Conservation (phyloP, 1,140 invertebrate genomes). For the Oreohelix idahoensis region DNA sequence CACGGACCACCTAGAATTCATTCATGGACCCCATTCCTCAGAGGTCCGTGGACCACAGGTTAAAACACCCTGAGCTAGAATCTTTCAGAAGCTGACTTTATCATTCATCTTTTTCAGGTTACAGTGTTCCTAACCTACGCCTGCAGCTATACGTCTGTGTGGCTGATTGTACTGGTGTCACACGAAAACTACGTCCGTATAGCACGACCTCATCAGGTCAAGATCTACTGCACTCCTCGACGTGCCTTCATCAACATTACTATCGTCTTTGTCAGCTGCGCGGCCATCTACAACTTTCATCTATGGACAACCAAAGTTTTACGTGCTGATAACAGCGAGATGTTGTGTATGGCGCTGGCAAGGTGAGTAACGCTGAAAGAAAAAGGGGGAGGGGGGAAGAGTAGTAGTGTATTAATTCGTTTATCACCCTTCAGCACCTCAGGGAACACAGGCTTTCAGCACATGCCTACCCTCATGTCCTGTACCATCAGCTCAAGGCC, state of each 20-base stretch:
- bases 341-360: conserved; percentile 28
- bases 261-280: conserved; percentile 15
- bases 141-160: conserved; percentile 65
- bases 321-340: neutral
- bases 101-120: conserved; percentile 43
- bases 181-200: conserved; percentile 60
- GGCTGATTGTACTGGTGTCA: conserved; percentile 61
- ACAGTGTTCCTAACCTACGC: conserved; percentile 61
- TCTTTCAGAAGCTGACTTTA: too few species aligned
- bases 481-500: too few species aligned
- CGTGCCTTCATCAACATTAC: conserved; percentile 27
- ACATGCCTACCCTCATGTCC: too few species aligned
- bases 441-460: too few species aligned
- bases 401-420: too few species aligned
- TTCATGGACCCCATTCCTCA: too few species aligned
- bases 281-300: conserved; percentile 39
- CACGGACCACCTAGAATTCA: too few species aligned
- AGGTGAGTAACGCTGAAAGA: too few species aligned
- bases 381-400: too few species aligned
- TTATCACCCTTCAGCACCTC: too few species aligned
- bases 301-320: conserved; percentile 38
- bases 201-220: conserved; percentile 52
- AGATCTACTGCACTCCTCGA: conserved; percentile 32
- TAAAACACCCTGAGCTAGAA: too few species aligned
- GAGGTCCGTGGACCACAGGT: too few species aligned